Conservation (phyloP, 2,888 invertebrate species). For the Pollenia angustigena region DNA sequence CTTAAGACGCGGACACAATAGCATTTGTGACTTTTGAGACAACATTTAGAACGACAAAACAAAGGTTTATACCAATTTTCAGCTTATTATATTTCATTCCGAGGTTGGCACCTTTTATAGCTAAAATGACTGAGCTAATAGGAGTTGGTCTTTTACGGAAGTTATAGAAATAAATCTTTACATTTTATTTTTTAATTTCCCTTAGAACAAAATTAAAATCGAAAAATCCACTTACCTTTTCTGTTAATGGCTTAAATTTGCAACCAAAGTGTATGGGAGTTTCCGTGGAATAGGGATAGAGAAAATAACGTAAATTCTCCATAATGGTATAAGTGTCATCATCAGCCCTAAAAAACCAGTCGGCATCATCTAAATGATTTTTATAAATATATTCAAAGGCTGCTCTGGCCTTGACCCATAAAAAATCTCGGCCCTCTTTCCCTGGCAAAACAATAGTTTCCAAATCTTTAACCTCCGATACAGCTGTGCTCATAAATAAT, state of each 20-base stretch:
- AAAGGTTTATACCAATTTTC: too few species aligned
- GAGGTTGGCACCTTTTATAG: too few species aligned
- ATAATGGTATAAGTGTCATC: slow-evolving; percentile 98
- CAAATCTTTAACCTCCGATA: slow-evolving; percentile 87
- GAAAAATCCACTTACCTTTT: slow-evolving; percentile 83
- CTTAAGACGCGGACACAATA: too few species aligned
- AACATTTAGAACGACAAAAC: too few species aligned
- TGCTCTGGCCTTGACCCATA: slow-evolving; percentile 99
- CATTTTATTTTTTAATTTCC: too few species aligned
- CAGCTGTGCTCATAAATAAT: slow-evolving; percentile 92
- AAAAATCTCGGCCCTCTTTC: slow-evolving; percentile 93
- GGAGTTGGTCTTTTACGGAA: too few species aligned
- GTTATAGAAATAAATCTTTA: too few species aligned
- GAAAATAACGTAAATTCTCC: slow-evolving; percentile 97
- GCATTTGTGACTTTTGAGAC: too few species aligned
- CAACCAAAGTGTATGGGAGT: slow-evolving; percentile 96
- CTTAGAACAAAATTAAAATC: too few species aligned
- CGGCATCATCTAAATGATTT: slow-evolving; percentile 92
- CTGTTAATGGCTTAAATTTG: slow-evolving; percentile 91
- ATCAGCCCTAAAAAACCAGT: slow-evolving; percentile 99
- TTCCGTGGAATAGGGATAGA: slow-evolving; percentile 89
- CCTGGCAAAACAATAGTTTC: slow-evolving; percentile 93
- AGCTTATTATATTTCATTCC: too few species aligned
- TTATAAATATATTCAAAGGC: slow-evolving; percentile 95
- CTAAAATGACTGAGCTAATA: too few species aligned